Conservation (phyloP, 2,888 invertebrate genomes). For the Coenonympha arcania region DNA sequence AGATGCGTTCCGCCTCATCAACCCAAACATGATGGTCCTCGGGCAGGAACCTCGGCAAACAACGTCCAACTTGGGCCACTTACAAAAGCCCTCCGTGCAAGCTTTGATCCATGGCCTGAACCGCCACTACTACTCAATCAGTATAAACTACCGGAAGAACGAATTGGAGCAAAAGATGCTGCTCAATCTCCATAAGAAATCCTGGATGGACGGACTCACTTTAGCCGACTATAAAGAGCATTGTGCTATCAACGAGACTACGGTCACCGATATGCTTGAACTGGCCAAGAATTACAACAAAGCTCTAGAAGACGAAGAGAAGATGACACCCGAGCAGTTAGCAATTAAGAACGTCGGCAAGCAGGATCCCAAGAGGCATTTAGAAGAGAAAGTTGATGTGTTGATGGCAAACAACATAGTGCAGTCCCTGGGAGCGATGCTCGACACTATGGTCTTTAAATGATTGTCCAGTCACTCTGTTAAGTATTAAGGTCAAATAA, state of each 20-base stretch:
- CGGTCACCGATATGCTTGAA: slow-evolving; percentile 96
- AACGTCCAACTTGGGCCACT: slow-evolving; percentile 97
- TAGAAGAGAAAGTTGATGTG: slow-evolving; percentile 98
- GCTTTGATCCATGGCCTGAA: slow-evolving; percentile 99
- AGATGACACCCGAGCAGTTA: slow-evolving; percentile 99
- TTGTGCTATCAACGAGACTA: slow-evolving; percentile 92
- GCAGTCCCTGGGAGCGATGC: slow-evolving; percentile 97
- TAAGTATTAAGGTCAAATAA: slow-evolving; percentile 44
- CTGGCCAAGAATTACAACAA: slow-evolving; percentile 98
- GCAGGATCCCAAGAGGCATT: slow-evolving; percentile 98
- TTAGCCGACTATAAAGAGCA: slow-evolving; percentile 94
- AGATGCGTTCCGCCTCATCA: slow-evolving; percentile 98
- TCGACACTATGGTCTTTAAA: slow-evolving; percentile 80
- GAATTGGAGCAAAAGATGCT: slow-evolving; percentile 99
- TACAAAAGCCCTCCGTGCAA: slow-evolving; percentile 99
- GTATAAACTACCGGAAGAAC: slow-evolving; percentile 99
- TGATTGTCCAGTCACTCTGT: slow-evolving; percentile 48
- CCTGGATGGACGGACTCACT: slow-evolving; percentile 97
- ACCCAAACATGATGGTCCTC: slow-evolving; percentile 99
- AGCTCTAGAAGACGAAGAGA: slow-evolving; percentile 98
- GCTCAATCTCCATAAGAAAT: slow-evolving; percentile 97
- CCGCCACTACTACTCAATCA: slow-evolving; percentile 99
- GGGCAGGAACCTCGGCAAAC: slow-evolving; percentile 99
- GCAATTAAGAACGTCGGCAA: slow-evolving; percentile 99
- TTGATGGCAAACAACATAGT: slow-evolving; percentile 98